Base-by-base conservation (phyloP, 2,888 invertebrate species). In the Sphaerophoria taeniata region DNA sequence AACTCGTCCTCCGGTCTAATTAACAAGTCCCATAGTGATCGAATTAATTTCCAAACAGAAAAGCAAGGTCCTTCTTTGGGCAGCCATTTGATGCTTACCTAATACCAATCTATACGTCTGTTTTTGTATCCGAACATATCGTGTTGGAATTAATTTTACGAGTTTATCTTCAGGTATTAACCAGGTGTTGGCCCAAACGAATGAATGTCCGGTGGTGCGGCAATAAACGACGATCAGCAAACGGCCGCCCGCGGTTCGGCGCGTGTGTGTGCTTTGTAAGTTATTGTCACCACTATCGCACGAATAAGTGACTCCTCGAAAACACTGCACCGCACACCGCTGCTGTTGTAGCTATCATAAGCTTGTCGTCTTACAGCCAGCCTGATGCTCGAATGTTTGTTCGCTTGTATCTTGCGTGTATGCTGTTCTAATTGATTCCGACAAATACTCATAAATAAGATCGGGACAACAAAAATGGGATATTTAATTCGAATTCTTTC, bases 401-500 rank as follows among this genome's bases (percentile, higher is more conserved):
- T 71, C 65, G 24, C 24, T 67, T 67, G 67, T 75, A 67, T 84
- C 75, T 61, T 71, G 60, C 61, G 61, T 65, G 63, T 69, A 34
- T 60, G 71, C 67, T 55, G 61, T 80, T 84, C 84, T 80, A 80
- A 84, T 84, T 84, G 80, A 80, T 80, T 80, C 75, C 61, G 70
- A 79, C 74, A 83, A 79, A 78, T 79, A 83, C 79, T 84, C 79
- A 84, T 84, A 84, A 84, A 84, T 84, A 79, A 67, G 74, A 83
- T 31, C 70, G 83, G 79, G 71, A 84, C 79, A 84, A 84, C 79
- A 67, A 61, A 84, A 75, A 79, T 80, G 53, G 78, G 83, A 78
- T 74, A 70, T 75, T 84, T 79, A 79, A 79, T 61, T 79, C 80
- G 84, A 71, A 84, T 84, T 84, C 84, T 69, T 80, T 75, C 51